Evolutionary conservation across 2,113 vertebrate genomes (phyloP), one percentile per base, ranked within the genome.

Genomic region (Nothocercus nigrocapillus): DNA sequence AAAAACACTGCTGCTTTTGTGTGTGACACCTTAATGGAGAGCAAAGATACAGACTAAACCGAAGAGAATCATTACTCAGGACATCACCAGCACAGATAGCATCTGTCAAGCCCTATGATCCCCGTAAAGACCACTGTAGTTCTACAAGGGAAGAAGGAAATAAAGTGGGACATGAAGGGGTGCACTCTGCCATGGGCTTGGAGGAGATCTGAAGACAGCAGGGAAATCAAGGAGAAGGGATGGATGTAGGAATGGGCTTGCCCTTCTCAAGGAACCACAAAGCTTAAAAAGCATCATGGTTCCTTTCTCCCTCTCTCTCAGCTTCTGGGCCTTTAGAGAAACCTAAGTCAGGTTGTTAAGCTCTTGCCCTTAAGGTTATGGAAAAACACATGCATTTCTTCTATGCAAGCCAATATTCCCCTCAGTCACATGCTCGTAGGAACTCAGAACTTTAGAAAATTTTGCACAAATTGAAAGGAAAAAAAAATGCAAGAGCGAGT

Each of bases 71-170:
- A 2, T 3, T 24, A 4, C 21, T 9, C 16, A 4, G 17, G 28
- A 4, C 18, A 10, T 27, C 49, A 4, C 38, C 6, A n/a, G 17
- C 42, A 20, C 56, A 36, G 24, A 27, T 40, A 36, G 24, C 32
- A 6, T 5, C 22, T 47, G 13, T 15, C 32, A 7, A 0, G 6
- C 19, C 45, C 51, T 30, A 3, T 1, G 17, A 69, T 38, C 9
- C 18, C 69, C 61, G 9, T 0, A 11, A 27, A 67, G 10, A 38
- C 8, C 79, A 9, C 42, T 11, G 12, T 34, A 64, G 19, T n/a
- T 15, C 82, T 13, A 1, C 1, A 7, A 1, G 7, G 44, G 20
- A 18, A 32, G 30, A 54, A 40, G 4, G 9, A n/a, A 15, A 4
- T 8, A 32, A 20, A 15, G 27, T 34, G 5, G 44, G 45, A 36